A percentile compares a stretch with the other conserved stretches of the same genome.
Conservation (phyloP, 2,888 invertebrate genomes). For the Andrena bucephala region DNA sequence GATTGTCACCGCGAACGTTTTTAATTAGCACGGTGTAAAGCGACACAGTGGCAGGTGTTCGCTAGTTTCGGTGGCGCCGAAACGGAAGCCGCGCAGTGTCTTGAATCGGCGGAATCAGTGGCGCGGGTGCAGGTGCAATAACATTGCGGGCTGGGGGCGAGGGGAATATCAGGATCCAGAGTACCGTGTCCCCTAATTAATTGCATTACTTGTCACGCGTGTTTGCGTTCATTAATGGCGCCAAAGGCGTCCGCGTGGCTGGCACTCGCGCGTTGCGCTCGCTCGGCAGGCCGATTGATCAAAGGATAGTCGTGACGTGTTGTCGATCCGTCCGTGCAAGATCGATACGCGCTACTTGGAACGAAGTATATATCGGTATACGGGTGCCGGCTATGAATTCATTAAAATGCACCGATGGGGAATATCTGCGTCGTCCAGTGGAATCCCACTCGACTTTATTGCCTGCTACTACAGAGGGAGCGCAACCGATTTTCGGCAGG, state of each 20-base stretch:
- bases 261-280: constrained; percentile 37
- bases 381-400: not conserved
- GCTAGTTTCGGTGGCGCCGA: not conserved
- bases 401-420: not conserved
- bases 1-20: not conserved
- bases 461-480: not conserved
- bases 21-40: not conserved
- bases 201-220: constrained; percentile 64
- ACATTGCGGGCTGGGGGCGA: constrained; percentile 1
- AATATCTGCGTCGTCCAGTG: not conserved
- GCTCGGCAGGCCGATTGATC: constrained; percentile 65
- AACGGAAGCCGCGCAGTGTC: not conserved
- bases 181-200: constrained; percentile 60
- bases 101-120: constrained; percentile 6
- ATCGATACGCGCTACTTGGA: constrained; percentile 49
- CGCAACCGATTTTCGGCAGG: not conserved
- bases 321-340: constrained; percentile 27
- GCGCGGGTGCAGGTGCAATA: not conserved
- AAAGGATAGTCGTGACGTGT: constrained; percentile 58
- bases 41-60: constrained; percentile 20
- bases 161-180: constrained; percentile 31
- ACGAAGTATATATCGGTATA: constrained; percentile 18
- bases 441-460: constrained; percentile 21
- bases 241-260: constrained; percentile 61
- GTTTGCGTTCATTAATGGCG: constrained; percentile 58